phyloP scores from a whole-genome alignment of 2,797 vertebrate genomes.

The Chloroceryle amazona region DNA sequence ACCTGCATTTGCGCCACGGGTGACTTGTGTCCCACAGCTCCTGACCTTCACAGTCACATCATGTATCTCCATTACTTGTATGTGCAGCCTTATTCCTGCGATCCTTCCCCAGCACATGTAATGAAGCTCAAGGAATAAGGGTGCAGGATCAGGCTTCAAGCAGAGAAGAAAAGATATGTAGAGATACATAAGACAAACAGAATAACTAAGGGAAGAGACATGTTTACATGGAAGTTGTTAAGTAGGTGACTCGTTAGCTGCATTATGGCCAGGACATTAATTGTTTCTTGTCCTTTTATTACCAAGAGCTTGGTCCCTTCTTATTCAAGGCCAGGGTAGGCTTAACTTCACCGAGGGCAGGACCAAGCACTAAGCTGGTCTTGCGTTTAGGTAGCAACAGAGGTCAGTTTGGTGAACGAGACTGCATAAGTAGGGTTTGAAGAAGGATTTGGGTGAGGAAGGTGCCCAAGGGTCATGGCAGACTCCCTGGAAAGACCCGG shows the following conservation, averaged over 20 bases:
- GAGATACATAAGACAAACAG: not conserved
- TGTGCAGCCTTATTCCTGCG: not conserved
- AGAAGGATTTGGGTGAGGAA: conserved; percentile 11
- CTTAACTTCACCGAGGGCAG: not conserved
- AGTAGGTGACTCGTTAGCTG: not conserved
- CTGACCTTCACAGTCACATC: not conserved
- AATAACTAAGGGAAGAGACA: not conserved
- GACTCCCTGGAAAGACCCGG: not conserved
- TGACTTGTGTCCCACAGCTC: not conserved
- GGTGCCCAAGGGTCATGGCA: not conserved
- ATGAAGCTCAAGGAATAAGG: not conserved
- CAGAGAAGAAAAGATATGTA: not conserved
- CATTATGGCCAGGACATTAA: not conserved
- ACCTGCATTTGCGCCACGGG: not conserved
- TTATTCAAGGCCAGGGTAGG: not conserved
- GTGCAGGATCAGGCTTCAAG: not conserved
- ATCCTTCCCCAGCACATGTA: fast-evolving
- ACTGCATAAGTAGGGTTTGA: not conserved
- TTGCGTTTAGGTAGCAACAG: not conserved
- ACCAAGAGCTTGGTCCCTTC: not conserved
- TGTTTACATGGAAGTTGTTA: not conserved
- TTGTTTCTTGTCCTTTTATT: not conserved
- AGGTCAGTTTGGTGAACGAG: not conserved
- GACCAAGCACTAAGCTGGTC: not conserved
- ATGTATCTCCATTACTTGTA: not conserved